Conservation (phyloP, 2,888 invertebrate genomes). For the Lacanobia oleracea region DNA sequence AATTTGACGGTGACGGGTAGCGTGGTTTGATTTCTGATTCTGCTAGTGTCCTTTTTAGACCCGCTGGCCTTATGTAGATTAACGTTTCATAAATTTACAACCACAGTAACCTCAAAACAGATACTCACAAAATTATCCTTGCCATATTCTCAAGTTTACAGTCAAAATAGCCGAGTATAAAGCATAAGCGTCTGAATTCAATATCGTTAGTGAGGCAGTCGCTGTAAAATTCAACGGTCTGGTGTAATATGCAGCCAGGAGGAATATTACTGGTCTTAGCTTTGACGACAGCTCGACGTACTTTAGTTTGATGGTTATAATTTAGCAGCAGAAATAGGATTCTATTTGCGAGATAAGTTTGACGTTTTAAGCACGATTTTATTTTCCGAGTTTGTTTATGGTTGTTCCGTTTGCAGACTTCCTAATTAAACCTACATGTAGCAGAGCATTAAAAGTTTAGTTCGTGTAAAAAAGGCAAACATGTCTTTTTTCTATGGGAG, state of each 20-base stretch:
- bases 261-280: constrained; percentile 41
- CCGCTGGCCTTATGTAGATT: too few species aligned
- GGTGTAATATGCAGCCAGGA: constrained; percentile 41
- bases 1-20: too few species aligned
- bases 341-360: constrained; percentile 16
- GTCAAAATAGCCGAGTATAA: constrained; percentile 1
- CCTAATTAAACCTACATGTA: background rate
- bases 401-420: background rate
- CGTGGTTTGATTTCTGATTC: too few species aligned
- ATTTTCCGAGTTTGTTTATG: background rate
- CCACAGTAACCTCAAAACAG: background rate
- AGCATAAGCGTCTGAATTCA: constrained; percentile 26
- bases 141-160: constrained; percentile 10
- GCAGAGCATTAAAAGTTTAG: background rate
- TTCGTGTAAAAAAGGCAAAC: too few species aligned
- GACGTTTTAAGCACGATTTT: background rate
- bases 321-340: constrained; percentile 35
- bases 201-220: constrained; percentile 27
- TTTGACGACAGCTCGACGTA: constrained; percentile 30
- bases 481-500: too few species aligned
- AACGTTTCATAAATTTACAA: background rate
- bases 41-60: too few species aligned
- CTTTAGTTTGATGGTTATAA: constrained; percentile 35
- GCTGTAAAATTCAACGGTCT: constrained; percentile 50
- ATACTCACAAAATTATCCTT: background rate